Percentiles rank a stretch among this genome's conserved stretches.
These are phyloP conservation scores for Drosophila nr. perissopoda DNA, from an alignment of 2,888 invertebrate genomes.

Conservation along the genomic window DNA sequence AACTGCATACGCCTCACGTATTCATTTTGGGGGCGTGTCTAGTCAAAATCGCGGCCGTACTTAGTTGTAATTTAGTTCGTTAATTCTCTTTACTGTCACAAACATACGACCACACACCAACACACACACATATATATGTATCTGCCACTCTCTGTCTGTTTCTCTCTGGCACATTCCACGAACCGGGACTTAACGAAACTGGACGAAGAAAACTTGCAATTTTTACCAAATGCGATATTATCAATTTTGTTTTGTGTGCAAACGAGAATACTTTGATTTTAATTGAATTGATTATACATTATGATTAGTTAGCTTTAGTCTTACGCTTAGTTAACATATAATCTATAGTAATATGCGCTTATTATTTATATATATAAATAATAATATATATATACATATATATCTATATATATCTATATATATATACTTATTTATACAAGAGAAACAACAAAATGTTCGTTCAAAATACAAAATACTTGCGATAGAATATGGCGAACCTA, in stretches of 20 bases:
- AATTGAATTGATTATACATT: slow-evolving; percentile 60
- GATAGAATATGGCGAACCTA: slow-evolving; percentile 20
- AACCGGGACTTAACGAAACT: slow-evolving; percentile 39
- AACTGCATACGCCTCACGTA: slow-evolving; percentile 10
- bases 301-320: slow-evolving; percentile 59
- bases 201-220: slow-evolving; percentile 43
- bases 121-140: background rate
- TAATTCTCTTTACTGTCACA: slow-evolving; percentile 5
- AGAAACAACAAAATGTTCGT: slow-evolving; percentile 9
- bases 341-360: slow-evolving; percentile 61
- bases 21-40: slow-evolving; percentile 16
- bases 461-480: slow-evolving; percentile 8
- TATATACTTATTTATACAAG: slow-evolving; percentile 25
- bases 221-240: slow-evolving; percentile 72
- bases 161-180: slow-evolving; percentile 30
- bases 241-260: slow-evolving; percentile 59
- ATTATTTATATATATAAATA: slow-evolving; percentile 49
- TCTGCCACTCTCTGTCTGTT: background rate
- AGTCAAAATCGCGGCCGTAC: slow-evolving; percentile 36
- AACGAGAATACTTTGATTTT: slow-evolving; percentile 64
- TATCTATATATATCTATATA: slow-evolving; percentile 28
- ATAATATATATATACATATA: slow-evolving; percentile 31
- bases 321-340: slow-evolving; percentile 64
- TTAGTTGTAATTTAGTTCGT: slow-evolving; percentile 12
- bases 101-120: slow-evolving; percentile 3